These are phyloP conservation scores for Bimastos eiseni DNA, from an alignment of 2,888 invertebrate genomes.

Conservation along the genomic window DNA sequence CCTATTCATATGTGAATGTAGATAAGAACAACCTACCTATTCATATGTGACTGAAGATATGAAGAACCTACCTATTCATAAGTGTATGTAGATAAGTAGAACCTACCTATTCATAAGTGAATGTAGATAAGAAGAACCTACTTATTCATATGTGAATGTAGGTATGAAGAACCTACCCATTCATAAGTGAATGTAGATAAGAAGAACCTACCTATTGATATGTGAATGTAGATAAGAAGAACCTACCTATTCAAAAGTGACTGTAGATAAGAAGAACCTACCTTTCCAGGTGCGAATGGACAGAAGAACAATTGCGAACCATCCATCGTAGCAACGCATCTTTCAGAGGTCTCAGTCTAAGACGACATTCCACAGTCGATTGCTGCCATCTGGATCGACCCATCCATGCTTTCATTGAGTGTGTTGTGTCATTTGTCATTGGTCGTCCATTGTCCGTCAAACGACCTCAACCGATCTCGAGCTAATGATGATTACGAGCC, in stretches of 20 bases:
- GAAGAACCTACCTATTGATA: neutral
- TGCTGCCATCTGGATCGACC: neutral
- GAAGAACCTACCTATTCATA: too few species aligned
- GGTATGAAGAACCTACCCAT: too few species aligned
- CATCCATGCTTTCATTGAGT: too few species aligned
- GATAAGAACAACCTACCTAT: neutral
- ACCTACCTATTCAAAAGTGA: too few species aligned
- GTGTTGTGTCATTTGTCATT: neutral
- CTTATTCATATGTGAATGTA: too few species aligned
- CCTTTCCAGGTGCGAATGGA: neutral
- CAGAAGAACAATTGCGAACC: neutral
- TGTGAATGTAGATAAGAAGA: neutral
- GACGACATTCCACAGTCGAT: neutral
- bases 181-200: too few species aligned
- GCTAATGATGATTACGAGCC: neutral
- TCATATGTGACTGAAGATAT: too few species aligned
- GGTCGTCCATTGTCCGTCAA: neutral
- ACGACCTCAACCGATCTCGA: neutral
- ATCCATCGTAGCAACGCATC: neutral
- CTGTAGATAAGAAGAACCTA: neutral
- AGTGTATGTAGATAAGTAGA: too few species aligned
- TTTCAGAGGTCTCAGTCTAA: neutral
- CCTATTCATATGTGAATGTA: neutral
- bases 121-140: too few species aligned
- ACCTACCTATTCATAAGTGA: too few species aligned